Percentiles rank a stretch among this genome's conserved stretches.
Evolutionary conservation across 2,797 vertebrate genomes (phyloP).

Genomic region (Apogon hyalosoma): DNA sequence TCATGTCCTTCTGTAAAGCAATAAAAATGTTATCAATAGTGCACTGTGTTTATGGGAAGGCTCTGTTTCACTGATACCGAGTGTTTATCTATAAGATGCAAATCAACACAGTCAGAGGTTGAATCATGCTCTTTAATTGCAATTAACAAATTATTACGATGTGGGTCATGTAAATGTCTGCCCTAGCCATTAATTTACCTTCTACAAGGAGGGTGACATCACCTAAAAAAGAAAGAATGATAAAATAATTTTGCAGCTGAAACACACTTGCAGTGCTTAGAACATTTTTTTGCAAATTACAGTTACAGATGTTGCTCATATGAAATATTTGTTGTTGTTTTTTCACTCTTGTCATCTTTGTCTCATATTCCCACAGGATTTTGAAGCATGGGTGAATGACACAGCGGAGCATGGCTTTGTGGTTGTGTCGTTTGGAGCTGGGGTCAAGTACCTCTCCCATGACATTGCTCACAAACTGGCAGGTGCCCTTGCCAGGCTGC

Average conservation of each 20-base stretch:
- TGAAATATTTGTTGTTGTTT: not conserved
- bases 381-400: conserved; percentile 91
- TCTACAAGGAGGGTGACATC: not conserved
- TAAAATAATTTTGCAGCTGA: not conserved
- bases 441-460: conserved; percentile 96
- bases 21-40: not conserved
- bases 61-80: not conserved
- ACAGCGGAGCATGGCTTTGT: conserved; percentile 94
- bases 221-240: not conserved
- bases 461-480: conserved; percentile 94
- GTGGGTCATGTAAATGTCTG: not conserved
- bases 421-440: conserved; percentile 96
- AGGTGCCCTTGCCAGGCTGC: conserved; percentile 90
- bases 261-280: too few relatives aligned
- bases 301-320: too few relatives aligned
- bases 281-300: too few relatives aligned
- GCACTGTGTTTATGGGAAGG: not conserved
- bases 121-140: not conserved
- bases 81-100: not conserved
- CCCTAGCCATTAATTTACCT: not conserved
- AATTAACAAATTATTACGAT: not conserved
- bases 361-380: conserved; percentile 83
- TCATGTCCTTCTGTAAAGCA: not conserved
- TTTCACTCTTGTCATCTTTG: not conserved
- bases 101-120: not conserved